phyloP scores from a whole-genome alignment of 2,797 vertebrate genomes.

The Coendou prehensilis region DNA sequence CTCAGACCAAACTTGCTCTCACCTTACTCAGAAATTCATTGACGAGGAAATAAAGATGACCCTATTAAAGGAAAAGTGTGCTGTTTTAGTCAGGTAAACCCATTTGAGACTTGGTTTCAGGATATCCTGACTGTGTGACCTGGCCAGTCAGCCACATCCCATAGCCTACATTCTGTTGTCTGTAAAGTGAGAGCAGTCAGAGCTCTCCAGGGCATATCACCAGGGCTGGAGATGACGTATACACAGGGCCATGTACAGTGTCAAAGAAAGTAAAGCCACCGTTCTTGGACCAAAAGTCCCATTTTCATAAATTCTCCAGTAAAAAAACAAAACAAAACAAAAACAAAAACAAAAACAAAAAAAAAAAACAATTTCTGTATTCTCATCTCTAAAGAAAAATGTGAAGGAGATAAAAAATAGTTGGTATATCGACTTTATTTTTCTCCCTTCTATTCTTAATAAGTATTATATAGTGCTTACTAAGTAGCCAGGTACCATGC shows the following conservation, averaged over 20 bases:
- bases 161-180: neutral
- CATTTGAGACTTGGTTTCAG: neutral
- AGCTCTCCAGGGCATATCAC: neutral
- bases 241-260: neutral
- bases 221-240: neutral
- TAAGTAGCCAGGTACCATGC: neutral
- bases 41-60: conserved; percentile 18
- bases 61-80: neutral
- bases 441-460: neutral
- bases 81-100: neutral
- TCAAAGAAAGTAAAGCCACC: neutral
- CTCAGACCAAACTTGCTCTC: neutral
- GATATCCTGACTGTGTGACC: neutral
- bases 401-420: neutral
- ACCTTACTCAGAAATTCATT: conserved; percentile 12
- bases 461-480: neutral
- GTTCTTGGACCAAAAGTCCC: neutral
- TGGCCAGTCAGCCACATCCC: neutral
- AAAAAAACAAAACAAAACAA: too few species aligned
- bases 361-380: neutral
- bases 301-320: neutral
- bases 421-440: neutral
- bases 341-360: too few species aligned
- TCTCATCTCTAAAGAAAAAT: conserved; percentile 38
- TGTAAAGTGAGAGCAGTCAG: neutral